phyloP scores from a whole-genome alignment of 1,140 invertebrate species.

The Lepidurus packardi region DNA sequence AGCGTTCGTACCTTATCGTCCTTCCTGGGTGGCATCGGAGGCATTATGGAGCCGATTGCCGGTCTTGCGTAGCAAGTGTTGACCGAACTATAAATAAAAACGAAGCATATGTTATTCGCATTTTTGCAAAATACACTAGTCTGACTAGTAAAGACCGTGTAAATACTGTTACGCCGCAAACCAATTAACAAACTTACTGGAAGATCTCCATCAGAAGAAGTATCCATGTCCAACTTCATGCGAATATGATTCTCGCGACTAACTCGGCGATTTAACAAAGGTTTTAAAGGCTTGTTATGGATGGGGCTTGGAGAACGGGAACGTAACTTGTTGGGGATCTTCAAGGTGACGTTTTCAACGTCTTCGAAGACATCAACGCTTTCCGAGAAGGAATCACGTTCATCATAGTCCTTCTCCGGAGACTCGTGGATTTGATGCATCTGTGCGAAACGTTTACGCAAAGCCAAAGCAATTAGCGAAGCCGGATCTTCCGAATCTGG shows the following conservation, averaged over 20 bases:
- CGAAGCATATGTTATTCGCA: background rate
- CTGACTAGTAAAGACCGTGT: no score
- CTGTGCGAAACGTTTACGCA: conserved; percentile 33
- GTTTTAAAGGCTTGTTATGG: background rate
- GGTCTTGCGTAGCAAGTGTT: conserved; percentile 32
- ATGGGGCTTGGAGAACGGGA: background rate
- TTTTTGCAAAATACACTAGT: background rate
- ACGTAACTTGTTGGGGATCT: background rate
- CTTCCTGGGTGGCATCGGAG: background rate
- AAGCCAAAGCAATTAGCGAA: conserved; percentile 31
- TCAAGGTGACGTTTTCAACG: background rate
- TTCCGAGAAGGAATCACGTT: conserved; percentile 33
- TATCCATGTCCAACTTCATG: conserved; percentile 17
- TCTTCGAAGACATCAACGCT: background rate
- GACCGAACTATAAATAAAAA: conserved; percentile 33
- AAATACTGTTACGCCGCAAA: no score
- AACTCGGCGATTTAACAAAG: background rate
- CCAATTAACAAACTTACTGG: background rate
- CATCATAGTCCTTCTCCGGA: conserved; percentile 27
- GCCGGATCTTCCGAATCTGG: conserved; percentile 27
- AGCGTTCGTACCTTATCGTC: background rate
- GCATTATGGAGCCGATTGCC: background rate
- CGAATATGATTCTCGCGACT: background rate
- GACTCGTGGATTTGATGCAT: conserved; percentile 33
- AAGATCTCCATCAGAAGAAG: background rate